Conservation (phyloP, 2,888 invertebrate species). For the Plutella xylostella region DNA sequence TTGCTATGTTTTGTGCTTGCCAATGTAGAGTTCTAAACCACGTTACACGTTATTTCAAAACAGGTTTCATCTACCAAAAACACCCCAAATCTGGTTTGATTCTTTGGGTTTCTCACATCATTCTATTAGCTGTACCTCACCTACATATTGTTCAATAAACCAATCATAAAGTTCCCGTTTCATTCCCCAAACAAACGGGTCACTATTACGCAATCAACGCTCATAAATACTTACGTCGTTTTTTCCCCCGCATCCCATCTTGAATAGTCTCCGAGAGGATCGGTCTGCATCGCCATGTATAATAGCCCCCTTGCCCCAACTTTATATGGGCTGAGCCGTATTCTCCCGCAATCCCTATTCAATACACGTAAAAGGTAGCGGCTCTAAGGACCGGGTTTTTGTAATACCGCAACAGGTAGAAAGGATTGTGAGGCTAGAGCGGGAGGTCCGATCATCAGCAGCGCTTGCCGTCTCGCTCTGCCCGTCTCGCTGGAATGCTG, state of each 20-base stretch:
- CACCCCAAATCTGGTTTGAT: neutral
- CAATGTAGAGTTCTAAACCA: too few relatives aligned
- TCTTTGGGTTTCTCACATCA: too few relatives aligned
- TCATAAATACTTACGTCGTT: constrained; percentile 47
- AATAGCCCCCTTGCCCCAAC: constrained; percentile 62
- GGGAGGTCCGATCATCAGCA: constrained; percentile 39
- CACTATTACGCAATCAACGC: constrained; percentile 57
- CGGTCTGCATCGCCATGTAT: constrained; percentile 34
- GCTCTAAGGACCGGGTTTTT: constrained; percentile 69
- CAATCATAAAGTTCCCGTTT: constrained; percentile 15
- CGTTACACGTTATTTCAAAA: too few relatives aligned
- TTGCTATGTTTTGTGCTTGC: too few relatives aligned
- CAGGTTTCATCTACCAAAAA: too few relatives aligned
- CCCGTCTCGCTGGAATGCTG: constrained; percentile 62
- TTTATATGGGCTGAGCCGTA: constrained; percentile 68
- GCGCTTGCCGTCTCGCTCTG: constrained; percentile 42
- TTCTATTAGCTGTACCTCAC: too few relatives aligned
- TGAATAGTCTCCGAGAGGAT: constrained; percentile 47
- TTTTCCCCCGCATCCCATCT: constrained; percentile 39
- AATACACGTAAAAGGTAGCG: constrained; percentile 67
- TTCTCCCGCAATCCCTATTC: constrained; percentile 65
- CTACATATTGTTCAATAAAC: neutral
- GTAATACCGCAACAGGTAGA: constrained; percentile 70
- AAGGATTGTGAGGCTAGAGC: constrained; percentile 61
- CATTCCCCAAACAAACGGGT: constrained; percentile 47